Evolutionary conservation across 2,113 vertebrate species (phyloP).

Genomic region (Gulo gulo): DNA sequence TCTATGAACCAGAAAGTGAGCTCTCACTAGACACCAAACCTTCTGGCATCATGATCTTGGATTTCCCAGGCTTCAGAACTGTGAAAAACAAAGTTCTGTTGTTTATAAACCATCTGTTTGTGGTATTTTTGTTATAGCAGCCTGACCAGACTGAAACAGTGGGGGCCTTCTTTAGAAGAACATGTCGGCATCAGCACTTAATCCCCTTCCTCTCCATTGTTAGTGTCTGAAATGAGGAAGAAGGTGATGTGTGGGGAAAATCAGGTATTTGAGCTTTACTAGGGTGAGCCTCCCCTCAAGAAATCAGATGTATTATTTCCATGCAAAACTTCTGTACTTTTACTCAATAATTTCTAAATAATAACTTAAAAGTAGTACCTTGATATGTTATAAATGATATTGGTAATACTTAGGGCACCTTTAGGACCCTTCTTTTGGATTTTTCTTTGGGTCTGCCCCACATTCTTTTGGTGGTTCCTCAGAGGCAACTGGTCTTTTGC

Average conservation of each 20-base stretch:
- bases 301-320: not conserved
- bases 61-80: not conserved
- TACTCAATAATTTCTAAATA: not conserved
- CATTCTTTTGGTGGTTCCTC: not conserved
- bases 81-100: not conserved
- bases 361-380: not conserved
- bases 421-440: not conserved
- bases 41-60: not conserved
- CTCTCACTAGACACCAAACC: not conserved
- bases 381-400: not conserved
- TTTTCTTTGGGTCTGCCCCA: not conserved
- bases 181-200: not conserved
- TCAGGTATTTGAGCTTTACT: not conserved
- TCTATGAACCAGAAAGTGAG: not conserved
- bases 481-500: not conserved
- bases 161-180: not conserved
- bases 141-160: not conserved
- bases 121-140: not conserved
- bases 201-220: too few species aligned
- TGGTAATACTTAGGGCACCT: not conserved
- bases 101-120: not conserved
- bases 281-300: not conserved
- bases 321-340: not conserved
- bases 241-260: not conserved
- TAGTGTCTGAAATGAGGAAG: not conserved